phyloP scores from a whole-genome alignment of 1,140 invertebrate species.

The Agrypnia vestita region DNA sequence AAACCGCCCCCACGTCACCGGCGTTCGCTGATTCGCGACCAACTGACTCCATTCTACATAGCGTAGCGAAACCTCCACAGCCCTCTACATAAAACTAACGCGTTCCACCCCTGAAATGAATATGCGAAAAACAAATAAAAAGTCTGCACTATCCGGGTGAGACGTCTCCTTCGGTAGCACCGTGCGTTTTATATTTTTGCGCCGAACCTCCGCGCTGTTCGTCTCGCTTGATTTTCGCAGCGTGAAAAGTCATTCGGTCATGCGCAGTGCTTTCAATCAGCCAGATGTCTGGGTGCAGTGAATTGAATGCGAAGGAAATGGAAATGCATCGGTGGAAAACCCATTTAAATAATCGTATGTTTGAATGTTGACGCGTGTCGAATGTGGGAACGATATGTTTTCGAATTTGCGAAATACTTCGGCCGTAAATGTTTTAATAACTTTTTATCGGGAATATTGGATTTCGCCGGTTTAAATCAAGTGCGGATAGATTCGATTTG shows the following conservation, averaged over 20 bases:
- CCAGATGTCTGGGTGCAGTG: constrained; percentile 33
- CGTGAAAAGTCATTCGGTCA: constrained; percentile 11
- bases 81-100: not conserved
- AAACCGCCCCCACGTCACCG: constrained; percentile 1
- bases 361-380: constrained; percentile 26
- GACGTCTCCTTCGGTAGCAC: too few relatives aligned
- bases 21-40: constrained; percentile 18
- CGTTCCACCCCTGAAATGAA: too few relatives aligned
- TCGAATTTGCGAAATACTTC: not conserved
- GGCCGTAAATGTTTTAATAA: too few relatives aligned
- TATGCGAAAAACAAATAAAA: too few relatives aligned
- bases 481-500: too few relatives aligned
- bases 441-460: too few relatives aligned
- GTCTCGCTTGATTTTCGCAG: not conserved
- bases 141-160: too few relatives aligned
- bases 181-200: too few relatives aligned
- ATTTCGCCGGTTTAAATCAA: too few relatives aligned
- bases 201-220: not conserved
- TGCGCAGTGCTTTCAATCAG: constrained; percentile 38
- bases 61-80: not conserved
- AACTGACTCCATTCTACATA: constrained; percentile 27
- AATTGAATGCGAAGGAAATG: constrained; percentile 15
- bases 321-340: constrained; percentile 24
- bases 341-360: constrained; percentile 12
- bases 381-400: not conserved